Base-by-base conservation (phyloP, 1,140 invertebrate genomes). In the Campoletis sonorensis region DNA sequence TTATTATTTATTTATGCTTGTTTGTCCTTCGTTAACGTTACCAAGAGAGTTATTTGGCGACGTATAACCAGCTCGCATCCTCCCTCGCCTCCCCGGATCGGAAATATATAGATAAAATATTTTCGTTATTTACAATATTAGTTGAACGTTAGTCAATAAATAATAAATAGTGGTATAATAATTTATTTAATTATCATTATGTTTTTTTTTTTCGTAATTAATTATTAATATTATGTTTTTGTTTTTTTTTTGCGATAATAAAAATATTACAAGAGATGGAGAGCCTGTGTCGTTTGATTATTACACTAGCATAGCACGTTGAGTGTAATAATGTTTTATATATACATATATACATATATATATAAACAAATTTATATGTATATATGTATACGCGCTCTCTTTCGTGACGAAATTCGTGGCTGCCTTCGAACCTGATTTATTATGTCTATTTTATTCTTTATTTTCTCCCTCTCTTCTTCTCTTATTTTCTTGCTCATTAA, bases 41-140 rank as follows among this genome's bases (percentile, higher is more conserved):
- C 87, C 89, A 87, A 88, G 85, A 89, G 85, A 45, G 86, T 88
- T 88, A 89, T 89, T 89, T 86, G 86, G 85, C 86, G 82, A 76
- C 40, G 40, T 45, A 13, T 45, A 1, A 40, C 54, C 33, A n/a
- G 27, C 82, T 84, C 84, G 81, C 71, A 83, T 82, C 82, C 83
- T 81, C 70, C 83, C 70, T 79, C 81, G 86, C 89, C 88, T 88
- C 89, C 87, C 87, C 89, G 86, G 86, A 90, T 91, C 88, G 87
- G 91, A 91, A 91, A 58, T 58, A 91, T 92, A 91, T 92, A 91
- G 90, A 91, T 92, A 92, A 92, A 92, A 92, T 92, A 91, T 91
- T 91, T 91, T 91, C 90, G 89, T 90, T 91, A 92, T 92, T 91
- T 92, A 92, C 91, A 92, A 90, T 91, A 90, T 92, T 91, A 90